Conservation (phyloP, 2,888 invertebrate species). For the Zhuqinia jingwanae region DNA sequence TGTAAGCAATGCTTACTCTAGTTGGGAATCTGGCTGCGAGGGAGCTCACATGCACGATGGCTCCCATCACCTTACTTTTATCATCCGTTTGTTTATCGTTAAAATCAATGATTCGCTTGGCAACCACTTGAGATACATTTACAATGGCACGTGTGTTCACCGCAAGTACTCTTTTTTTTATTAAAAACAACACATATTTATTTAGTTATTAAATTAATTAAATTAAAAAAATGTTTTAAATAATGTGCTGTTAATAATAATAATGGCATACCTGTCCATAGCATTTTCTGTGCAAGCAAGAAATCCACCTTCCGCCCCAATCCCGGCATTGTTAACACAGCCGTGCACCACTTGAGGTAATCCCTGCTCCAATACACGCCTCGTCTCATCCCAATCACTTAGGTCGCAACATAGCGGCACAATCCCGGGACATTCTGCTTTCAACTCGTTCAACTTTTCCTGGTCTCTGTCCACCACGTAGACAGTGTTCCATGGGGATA, state of each 20-base stretch:
- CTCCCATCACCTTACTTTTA: conserved; percentile 72
- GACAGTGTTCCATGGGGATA: neutral
- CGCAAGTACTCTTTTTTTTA: conserved; percentile 81
- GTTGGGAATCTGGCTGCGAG: conserved; percentile 73
- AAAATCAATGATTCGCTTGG: conserved; percentile 86
- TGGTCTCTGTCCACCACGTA: conserved; percentile 34
- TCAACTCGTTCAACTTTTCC: neutral
- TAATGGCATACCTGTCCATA: conserved; percentile 85
- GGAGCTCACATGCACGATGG: conserved; percentile 95
- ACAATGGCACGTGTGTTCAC: conserved; percentile 93
- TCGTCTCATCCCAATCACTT: conserved; percentile 88
- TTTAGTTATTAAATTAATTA: neutral
- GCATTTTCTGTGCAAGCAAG: conserved; percentile 86
- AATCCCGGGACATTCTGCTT: neutral
- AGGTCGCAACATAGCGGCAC: conserved; percentile 84
- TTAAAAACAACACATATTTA: no score
- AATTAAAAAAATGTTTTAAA: neutral
- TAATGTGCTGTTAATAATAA: neutral
- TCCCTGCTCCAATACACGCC: conserved; percentile 85
- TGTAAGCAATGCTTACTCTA: conserved; percentile 66
- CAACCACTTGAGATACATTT: conserved; percentile 92
- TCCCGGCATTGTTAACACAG: conserved; percentile 94
- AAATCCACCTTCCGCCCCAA: conserved; percentile 87
- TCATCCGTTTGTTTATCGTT: conserved; percentile 81
- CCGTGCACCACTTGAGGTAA: conserved; percentile 88